Conservation (phyloP, 1,140 invertebrate genomes). For the Macrostomum lignano region DNA sequence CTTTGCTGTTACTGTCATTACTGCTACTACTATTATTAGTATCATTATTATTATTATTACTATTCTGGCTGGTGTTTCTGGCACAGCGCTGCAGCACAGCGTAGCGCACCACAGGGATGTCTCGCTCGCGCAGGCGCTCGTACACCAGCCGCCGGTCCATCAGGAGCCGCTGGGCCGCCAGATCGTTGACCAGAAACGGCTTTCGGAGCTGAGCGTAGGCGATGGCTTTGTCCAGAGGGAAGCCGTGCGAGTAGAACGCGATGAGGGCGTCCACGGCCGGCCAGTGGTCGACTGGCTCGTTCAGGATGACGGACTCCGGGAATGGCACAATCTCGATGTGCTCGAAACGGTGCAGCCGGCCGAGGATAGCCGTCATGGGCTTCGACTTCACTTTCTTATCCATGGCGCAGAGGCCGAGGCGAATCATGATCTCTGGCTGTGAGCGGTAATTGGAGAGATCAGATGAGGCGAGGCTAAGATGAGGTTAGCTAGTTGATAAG, state of each 20-base stretch:
- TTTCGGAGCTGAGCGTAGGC: slow-evolving; percentile 68
- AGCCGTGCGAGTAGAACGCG: slow-evolving; percentile 90
- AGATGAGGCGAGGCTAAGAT: too few species aligned
- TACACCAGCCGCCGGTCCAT: slow-evolving; percentile 48
- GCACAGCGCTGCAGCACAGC: not conserved
- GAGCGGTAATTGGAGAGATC: too few species aligned
- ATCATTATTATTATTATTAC: too few species aligned
- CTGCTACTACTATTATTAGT: too few species aligned
- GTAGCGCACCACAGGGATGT: slow-evolving; percentile 82
- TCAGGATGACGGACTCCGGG: slow-evolving; percentile 16
- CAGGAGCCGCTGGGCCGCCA: slow-evolving; percentile 90
- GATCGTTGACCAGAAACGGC: slow-evolving; percentile 88
- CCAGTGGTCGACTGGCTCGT: slow-evolving; percentile 88
- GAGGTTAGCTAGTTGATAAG: too few species aligned
- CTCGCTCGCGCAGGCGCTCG: slow-evolving; percentile 61
- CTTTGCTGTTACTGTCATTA: too few species aligned
- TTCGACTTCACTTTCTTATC: slow-evolving; percentile 89
- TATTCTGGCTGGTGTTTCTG: not conserved
- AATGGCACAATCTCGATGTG: slow-evolving; percentile 9
- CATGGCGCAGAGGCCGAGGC: slow-evolving; percentile 78
- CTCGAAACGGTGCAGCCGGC: slow-evolving; percentile 61
- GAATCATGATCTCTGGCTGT: too few species aligned
- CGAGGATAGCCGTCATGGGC: slow-evolving; percentile 90
- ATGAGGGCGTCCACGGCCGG: slow-evolving; percentile 84
- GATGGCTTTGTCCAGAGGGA: slow-evolving; percentile 89